Percentiles rank a stretch among this genome's conserved stretches.
phyloP scores from a whole-genome alignment of 2,113 vertebrate genomes.

The Murina feae region DNA sequence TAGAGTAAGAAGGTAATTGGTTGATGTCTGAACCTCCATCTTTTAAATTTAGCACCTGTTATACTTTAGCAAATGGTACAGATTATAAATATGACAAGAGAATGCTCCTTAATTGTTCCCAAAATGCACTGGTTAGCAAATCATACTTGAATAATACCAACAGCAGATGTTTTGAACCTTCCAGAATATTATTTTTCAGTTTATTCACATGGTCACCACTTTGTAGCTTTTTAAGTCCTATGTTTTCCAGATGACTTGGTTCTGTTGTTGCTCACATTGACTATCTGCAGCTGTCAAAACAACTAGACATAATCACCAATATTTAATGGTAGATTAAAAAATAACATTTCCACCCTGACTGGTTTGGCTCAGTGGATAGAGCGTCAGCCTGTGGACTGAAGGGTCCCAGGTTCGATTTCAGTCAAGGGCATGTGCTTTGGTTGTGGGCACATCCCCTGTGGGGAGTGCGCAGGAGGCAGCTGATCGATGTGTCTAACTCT shows the following conservation, averaged over 20 bases:
- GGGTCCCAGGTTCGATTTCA: too few relatives aligned
- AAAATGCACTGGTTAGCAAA: constrained; percentile 6
- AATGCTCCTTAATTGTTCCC: constrained; percentile 17
- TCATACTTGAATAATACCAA: constrained; percentile 37
- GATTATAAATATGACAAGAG: background rate
- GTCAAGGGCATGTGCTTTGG: too few relatives aligned
- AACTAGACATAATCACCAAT: background rate
- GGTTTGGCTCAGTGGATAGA: too few relatives aligned
- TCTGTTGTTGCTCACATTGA: background rate
- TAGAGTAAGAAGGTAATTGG: background rate
- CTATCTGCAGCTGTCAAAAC: background rate
- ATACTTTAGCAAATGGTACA: background rate
- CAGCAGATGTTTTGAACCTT: constrained; percentile 3
- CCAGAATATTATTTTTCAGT: background rate
- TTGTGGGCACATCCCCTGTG: too few relatives aligned
- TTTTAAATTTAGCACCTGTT: background rate
- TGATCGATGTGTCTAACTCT: too few relatives aligned
- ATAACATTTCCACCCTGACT: background rate
- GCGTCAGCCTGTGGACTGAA: too few relatives aligned
- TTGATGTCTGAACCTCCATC: background rate
- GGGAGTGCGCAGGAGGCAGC: too few relatives aligned
- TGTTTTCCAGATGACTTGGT: background rate
- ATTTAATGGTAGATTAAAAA: background rate
- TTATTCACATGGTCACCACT: background rate
- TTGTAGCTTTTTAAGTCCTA: background rate